Conservation (phyloP, 1,140 invertebrate species). For the Frieseomelitta varia region DNA sequence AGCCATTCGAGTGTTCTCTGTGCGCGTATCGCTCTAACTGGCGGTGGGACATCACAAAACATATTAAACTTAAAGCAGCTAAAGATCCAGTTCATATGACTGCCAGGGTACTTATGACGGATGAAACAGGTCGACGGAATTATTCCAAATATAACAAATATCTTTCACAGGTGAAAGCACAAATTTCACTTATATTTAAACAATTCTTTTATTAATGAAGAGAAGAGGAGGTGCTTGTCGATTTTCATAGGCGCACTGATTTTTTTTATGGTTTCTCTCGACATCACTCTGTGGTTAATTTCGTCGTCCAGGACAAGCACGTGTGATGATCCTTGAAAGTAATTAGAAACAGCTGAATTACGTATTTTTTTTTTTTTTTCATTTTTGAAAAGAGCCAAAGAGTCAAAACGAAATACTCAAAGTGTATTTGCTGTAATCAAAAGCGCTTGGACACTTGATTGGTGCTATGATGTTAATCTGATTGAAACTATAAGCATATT, state of each 20-base stretch:
- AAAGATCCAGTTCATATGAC: constrained; percentile 90
- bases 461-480: constrained; percentile 49
- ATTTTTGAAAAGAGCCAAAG: neutral
- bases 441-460: constrained; percentile 61
- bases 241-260: constrained; percentile 32
- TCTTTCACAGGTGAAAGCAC: constrained; percentile 86
- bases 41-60: constrained; percentile 98
- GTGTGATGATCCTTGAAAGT: constrained; percentile 36
- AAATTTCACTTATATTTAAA: constrained; percentile 59
- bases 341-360: neutral
- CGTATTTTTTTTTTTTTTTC: neutral
- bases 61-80: constrained; percentile 94
- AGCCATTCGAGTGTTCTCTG: constrained; percentile 96
- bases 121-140: constrained; percentile 94
- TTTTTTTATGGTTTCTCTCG: neutral
- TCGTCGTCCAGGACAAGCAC: neutral
- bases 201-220: constrained; percentile 33
- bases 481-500: constrained; percentile 61
- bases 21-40: constrained; percentile 97
- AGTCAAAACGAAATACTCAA: neutral
- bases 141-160: constrained; percentile 96
- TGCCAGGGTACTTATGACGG: constrained; percentile 93
- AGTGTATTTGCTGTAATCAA: neutral
- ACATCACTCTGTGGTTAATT: neutral
- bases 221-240: constrained; percentile 19